Evolutionary conservation across 2,797 vertebrate species (phyloP).

Genomic region (Notolabrus celidotus): DNA sequence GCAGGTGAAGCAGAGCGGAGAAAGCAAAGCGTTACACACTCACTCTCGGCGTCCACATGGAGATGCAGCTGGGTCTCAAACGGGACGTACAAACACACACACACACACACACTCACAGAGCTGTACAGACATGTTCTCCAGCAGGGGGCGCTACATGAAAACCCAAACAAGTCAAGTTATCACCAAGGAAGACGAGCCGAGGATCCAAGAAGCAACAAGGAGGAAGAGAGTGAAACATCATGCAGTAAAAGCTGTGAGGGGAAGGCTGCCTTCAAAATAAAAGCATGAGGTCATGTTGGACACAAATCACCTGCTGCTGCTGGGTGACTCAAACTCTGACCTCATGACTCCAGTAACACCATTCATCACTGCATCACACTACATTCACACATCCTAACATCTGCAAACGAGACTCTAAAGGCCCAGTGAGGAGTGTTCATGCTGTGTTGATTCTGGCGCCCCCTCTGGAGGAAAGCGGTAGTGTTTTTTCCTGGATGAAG

Average conservation of each 20-base stretch:
- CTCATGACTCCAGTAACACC: not conserved
- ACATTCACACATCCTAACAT: too few relatives aligned
- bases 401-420: too few relatives aligned
- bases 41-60: not conserved
- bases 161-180: not conserved
- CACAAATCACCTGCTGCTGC: too few relatives aligned
- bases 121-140: not conserved
- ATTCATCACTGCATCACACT: not conserved
- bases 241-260: not conserved
- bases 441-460: too few relatives aligned
- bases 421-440: too few relatives aligned
- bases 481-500: too few relatives aligned
- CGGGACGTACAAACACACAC: constrained; percentile 2
- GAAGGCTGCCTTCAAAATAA: not conserved
- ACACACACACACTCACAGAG: not conserved
- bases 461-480: too few relatives aligned
- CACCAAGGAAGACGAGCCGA: not conserved
- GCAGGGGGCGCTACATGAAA: constrained; percentile 9
- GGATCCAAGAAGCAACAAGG: not conserved
- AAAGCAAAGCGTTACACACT: constrained; percentile 86
- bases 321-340: too few relatives aligned
- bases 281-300: not conserved
- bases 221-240: not conserved
- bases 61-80: not conserved
- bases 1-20: constrained; percentile 92